Evolutionary conservation across 1,140 invertebrate genomes (phyloP), one percentile per base, ranked within the genome.

Genomic region (Drosophila arizonae): DNA sequence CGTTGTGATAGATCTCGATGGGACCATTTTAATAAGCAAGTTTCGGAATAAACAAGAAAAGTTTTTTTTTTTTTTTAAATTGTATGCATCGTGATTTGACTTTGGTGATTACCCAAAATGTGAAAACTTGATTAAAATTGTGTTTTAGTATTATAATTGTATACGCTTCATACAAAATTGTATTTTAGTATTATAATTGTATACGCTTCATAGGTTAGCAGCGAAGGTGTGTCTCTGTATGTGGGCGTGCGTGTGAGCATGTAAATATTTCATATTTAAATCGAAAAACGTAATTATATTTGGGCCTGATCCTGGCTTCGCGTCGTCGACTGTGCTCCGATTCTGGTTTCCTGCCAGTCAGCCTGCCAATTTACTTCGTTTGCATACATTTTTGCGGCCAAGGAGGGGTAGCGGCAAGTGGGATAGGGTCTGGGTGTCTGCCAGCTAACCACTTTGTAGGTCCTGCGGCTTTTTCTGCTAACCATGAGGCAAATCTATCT

Each of bases 331-430:
- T 30, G 9, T 36, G 1, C 8, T 36, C 8, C 8, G 33, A 9
- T 36, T 36, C 65, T 80, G 76, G 75, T 66, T 69, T 72, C 64
- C 73, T 66, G 81, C 77, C 81, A 75, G 79, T 33, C 45, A 33
- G 61, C 17, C 45, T 85, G 81, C 81, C 81, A 86, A 85, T 85
- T 85, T 81, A 86, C 86, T 86, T 86, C 81, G 81, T 85, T 85
- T 85, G 81, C 81, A 85, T 85, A 85, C 81, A 86, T 85, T 86
- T 86, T 77, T 72, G 46, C 8, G 10, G 33, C 61, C 62, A 57
- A 17, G 10, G 30, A 0, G 51, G 39, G 52, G 33, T 1, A 30
- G 33, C n/a, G 8, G 11, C 13, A 11, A 51, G 0, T n/a, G 51
- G 6, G 21, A 11, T 10, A 10, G 43, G 30, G 4, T 11, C 4